A percentile compares a stretch with the other conserved stretches of the same genome.
Evolutionary conservation across 2,797 vertebrate genomes (phyloP).

Genomic region (Sebastes cheni): DNA sequence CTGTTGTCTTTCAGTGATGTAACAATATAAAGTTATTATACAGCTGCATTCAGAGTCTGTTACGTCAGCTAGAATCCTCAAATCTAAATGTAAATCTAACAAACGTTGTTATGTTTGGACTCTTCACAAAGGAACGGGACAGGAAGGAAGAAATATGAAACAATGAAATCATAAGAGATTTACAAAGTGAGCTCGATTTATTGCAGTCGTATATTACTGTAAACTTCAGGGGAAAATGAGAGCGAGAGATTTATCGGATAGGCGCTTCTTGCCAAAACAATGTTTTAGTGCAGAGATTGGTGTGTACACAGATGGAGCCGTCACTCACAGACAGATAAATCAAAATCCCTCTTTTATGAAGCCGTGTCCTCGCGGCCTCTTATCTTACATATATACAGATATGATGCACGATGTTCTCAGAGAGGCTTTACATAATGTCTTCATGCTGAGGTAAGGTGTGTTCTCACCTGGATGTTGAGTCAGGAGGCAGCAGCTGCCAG

Average conservation of each 20-base stretch:
- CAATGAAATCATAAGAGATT: neutral
- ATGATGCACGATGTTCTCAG: neutral
- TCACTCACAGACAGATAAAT: conserved; percentile 29
- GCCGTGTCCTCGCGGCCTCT: neutral
- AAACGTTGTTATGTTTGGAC: neutral
- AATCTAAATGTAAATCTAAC: neutral
- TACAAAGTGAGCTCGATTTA: neutral
- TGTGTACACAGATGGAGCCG: conserved; percentile 11
- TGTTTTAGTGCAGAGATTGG: neutral
- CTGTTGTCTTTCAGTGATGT: neutral
- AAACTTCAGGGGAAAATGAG: neutral
- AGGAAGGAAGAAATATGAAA: neutral
- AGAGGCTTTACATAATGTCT: neutral
- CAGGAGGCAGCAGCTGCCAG: neutral
- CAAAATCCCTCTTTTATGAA: conserved; percentile 35
- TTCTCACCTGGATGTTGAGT: conserved; percentile 3
- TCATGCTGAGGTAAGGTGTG: neutral
- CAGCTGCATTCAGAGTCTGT: neutral
- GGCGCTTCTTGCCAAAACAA: neutral
- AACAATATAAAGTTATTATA: neutral
- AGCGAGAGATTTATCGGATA: neutral
- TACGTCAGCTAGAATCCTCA: neutral
- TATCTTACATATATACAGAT: neutral
- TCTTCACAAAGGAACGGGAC: neutral
- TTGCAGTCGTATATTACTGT: neutral